Conservation (phyloP, 64 coral and sea anemone species). For the Pachyseris speciosa region DNA sequence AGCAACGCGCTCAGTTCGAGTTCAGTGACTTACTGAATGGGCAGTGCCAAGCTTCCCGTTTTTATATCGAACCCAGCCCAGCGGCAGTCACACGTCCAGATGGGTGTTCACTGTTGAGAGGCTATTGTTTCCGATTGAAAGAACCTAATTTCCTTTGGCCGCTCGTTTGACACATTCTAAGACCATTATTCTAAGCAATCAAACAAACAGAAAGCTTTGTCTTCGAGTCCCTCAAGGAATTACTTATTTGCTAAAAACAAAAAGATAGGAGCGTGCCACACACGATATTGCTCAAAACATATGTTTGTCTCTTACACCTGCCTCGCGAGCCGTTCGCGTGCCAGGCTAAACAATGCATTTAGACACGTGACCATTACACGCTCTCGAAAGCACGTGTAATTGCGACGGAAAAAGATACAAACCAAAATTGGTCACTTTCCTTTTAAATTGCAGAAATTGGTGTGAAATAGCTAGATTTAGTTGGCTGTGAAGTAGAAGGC, state of each 20-base stretch:
- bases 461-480: not conserved
- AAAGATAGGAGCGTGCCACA: conserved; percentile 43
- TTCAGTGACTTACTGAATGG: not conserved
- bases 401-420: not conserved
- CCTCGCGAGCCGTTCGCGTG: conserved; percentile 59
- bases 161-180: conserved; percentile 10
- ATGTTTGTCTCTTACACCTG: conserved; percentile 43
- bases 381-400: conserved; percentile 9
- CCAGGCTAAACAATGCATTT: conserved; percentile 17
- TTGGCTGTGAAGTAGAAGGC: not conserved
- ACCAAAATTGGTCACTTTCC: not conserved
- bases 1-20: not conserved
- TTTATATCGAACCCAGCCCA: conserved; percentile 13
- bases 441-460: not conserved
- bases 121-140: conserved; percentile 19
- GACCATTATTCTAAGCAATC: conserved; percentile 12
- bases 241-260: conserved; percentile 28
- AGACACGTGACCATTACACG: conserved; percentile 15
- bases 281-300: conserved; percentile 48
- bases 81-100: not conserved
- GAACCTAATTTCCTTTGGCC: conserved; percentile 28
- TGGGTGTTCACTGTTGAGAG: conserved; percentile 23
- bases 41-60: not conserved
- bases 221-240: conserved; percentile 15
- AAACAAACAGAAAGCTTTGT: not conserved